Percentiles rank a stretch among this genome's conserved stretches.
These are phyloP conservation scores for Labrus mixtus DNA, from an alignment of 2,113 vertebrate species.

Conservation along the genomic window DNA sequence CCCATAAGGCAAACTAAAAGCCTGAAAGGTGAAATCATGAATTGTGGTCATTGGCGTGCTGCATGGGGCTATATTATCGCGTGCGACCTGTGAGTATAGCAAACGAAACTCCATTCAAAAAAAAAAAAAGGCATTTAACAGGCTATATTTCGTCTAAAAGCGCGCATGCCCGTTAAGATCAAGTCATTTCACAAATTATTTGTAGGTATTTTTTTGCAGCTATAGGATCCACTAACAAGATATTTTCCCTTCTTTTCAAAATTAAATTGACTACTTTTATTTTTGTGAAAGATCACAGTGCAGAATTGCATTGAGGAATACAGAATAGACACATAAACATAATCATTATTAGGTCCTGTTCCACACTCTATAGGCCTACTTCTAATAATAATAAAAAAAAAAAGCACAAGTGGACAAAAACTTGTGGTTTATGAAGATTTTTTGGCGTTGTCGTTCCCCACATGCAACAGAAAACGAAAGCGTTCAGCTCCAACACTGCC, in stretches of 20 bases:
- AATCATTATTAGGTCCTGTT: rapidly evolving
- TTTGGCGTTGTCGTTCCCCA: neutral
- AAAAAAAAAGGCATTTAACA: slow-evolving; percentile 34
- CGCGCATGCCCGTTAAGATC: slow-evolving; percentile 32
- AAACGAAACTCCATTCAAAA: slow-evolving; percentile 56
- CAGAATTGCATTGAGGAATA: too few relatives aligned
- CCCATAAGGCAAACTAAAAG: too few relatives aligned
- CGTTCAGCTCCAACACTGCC: neutral
- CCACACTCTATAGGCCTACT: rapidly evolving
- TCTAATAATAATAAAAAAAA: too few relatives aligned
- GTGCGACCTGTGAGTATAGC: slow-evolving; percentile 4
- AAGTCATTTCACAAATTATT: neutral
- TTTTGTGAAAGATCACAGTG: neutral
- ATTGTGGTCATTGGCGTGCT: neutral
- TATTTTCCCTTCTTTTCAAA: rapidly evolving
- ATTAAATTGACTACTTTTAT: neutral
- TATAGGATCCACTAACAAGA: too few relatives aligned
- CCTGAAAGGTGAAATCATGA: neutral
- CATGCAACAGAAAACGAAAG: slow-evolving; percentile 30
- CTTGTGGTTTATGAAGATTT: neutral
- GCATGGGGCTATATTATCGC: neutral
- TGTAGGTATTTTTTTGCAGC: neutral
- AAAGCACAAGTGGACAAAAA: neutral
- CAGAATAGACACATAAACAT: neutral
- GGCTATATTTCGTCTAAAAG: slow-evolving; percentile 11